phyloP scores from a whole-genome alignment of 2,888 invertebrate genomes.

The Tachina grossa region DNA sequence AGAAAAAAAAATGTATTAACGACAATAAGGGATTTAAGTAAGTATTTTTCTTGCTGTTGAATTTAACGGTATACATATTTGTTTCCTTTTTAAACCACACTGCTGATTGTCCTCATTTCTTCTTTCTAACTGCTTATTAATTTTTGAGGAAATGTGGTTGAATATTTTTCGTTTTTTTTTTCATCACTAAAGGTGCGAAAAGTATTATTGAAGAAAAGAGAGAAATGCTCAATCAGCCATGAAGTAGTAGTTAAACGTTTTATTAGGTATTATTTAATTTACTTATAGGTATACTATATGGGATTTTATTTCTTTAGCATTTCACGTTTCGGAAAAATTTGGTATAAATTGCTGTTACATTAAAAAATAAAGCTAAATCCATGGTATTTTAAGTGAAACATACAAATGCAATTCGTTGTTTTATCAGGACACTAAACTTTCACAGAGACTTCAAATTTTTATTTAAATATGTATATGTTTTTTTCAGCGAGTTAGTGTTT shows the following conservation, averaged over 20 bases:
- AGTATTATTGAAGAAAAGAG: slow-evolving; percentile 58
- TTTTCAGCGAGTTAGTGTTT: slow-evolving; percentile 29
- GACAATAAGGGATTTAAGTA: slow-evolving; percentile 34
- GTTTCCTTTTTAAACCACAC: slow-evolving; percentile 28
- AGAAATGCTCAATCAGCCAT: slow-evolving; percentile 7
- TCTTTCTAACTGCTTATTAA: slow-evolving; percentile 53
- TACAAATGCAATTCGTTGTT: slow-evolving; percentile 38
- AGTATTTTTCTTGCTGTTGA: slow-evolving; percentile 17
- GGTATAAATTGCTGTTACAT: slow-evolving; percentile 31
- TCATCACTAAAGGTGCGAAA: slow-evolving; percentile 63
- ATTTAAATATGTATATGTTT: slow-evolving; percentile 19
- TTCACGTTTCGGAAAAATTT: slow-evolving; percentile 36
- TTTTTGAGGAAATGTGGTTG: slow-evolving; percentile 22
- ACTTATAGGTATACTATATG: background rate
- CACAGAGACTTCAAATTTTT: slow-evolving; percentile 34
- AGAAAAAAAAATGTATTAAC: slow-evolving; percentile 6
- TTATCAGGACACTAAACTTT: slow-evolving; percentile 50
- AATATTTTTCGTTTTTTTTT: slow-evolving; percentile 9
- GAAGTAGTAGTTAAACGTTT: slow-evolving; percentile 42
- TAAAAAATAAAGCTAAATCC: background rate
- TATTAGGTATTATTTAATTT: slow-evolving; percentile 33
- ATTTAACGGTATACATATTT: slow-evolving; percentile 30
- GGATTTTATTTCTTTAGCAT: slow-evolving; percentile 9
- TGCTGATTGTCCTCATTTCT: slow-evolving; percentile 21
- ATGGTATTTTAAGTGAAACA: slow-evolving; percentile 1